Percentiles rank a stretch among this genome's conserved stretches.
These are phyloP conservation scores for Nannospalax galili DNA, from an alignment of 2,113 vertebrate genomes.

Conservation along the genomic window DNA sequence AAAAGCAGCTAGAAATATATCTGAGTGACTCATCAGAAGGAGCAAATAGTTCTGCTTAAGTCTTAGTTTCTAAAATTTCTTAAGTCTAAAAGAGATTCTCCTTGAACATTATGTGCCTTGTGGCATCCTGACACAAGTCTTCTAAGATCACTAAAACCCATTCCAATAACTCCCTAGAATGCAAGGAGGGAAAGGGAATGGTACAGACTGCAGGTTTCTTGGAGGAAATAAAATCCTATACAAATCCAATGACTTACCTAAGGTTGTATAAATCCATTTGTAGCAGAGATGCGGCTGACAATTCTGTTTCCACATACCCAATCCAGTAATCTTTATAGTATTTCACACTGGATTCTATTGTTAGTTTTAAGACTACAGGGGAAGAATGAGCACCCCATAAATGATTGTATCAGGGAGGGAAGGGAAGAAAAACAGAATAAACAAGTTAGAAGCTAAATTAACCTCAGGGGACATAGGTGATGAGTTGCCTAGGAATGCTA, in stretches of 20 bases:
- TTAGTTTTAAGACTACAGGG: background rate
- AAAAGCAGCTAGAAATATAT: slow-evolving; percentile 60
- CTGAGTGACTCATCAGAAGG: slow-evolving; percentile 52
- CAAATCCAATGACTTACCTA: slow-evolving; percentile 11
- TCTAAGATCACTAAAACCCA: slow-evolving; percentile 16
- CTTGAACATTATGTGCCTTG: background rate
- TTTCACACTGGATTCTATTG: background rate
- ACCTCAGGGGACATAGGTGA: background rate
- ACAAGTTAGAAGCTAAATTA: background rate
- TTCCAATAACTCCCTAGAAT: background rate
- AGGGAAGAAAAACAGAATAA: background rate
- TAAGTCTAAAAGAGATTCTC: slow-evolving; percentile 13
- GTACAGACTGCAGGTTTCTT: background rate
- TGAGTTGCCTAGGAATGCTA: background rate
- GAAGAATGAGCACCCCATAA: background rate
- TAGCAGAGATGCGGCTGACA: background rate
- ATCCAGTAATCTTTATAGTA: background rate
- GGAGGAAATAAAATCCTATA: background rate
- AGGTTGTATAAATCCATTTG: background rate
- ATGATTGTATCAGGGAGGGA: background rate
- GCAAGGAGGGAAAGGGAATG: background rate
- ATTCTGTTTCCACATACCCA: background rate
- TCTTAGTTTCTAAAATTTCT: slow-evolving; percentile 47
- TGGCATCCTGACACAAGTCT: slow-evolving; percentile 20
- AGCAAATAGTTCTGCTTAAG: slow-evolving; percentile 43